Conservation (phyloP, 1,140 invertebrate species). For the Euura saliciscinereae region DNA sequence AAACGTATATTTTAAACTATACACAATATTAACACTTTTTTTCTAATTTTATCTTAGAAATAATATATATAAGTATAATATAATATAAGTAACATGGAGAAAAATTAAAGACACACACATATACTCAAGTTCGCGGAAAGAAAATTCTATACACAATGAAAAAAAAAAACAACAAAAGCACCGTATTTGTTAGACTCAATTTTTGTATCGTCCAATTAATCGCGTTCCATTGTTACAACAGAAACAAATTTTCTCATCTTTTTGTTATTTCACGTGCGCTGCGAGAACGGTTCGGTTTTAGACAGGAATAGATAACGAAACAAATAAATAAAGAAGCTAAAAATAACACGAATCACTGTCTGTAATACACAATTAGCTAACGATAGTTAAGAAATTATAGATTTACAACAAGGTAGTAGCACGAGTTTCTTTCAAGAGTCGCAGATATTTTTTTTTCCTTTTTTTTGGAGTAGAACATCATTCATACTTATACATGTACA, state of each 20-base stretch:
- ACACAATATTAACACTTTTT: constrained; percentile 50
- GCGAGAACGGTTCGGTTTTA: not conserved
- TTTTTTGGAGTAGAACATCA: not conserved
- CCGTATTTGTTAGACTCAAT: not conserved
- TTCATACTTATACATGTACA: not conserved
- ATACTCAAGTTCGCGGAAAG: too few species aligned
- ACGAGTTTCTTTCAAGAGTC: too few species aligned
- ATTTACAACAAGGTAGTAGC: not conserved
- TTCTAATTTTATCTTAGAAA: constrained; percentile 33
- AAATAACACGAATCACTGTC: too few species aligned
- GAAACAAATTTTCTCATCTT: not conserved
- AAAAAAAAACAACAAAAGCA: not conserved
- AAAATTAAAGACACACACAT: too few species aligned
- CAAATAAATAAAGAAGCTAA: too few species aligned
- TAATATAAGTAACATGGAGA: too few species aligned
- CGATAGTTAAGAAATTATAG: not conserved
- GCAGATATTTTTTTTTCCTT: too few species aligned
- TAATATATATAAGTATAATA: too few species aligned
- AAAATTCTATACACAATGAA: not conserved
- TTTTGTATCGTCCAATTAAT: too few species aligned
- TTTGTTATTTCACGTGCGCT: not conserved
- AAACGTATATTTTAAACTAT: constrained; percentile 50
- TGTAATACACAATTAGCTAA: too few species aligned
- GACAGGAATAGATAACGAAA: too few species aligned
- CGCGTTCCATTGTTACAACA: too few species aligned